Evolutionary conservation across 2,888 invertebrate species (phyloP).

Genomic region (Drosophila ezoana): DNA sequence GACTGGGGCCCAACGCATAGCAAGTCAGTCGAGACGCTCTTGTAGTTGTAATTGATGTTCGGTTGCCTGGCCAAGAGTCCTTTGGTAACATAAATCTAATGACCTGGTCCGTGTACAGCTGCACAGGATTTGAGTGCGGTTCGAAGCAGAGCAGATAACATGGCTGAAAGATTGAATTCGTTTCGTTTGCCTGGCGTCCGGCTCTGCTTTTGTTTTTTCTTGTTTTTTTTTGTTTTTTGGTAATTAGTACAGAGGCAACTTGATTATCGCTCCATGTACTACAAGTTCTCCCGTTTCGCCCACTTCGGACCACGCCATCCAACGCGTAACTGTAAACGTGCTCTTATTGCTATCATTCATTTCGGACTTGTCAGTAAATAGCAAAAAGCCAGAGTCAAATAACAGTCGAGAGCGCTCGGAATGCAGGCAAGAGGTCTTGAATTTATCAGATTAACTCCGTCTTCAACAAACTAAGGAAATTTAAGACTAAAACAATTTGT

Average conservation of each 20-base stretch:
- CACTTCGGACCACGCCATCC: slow-evolving; percentile 3
- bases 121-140: slow-evolving; percentile 19
- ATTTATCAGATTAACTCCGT: neutral
- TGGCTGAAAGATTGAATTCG: slow-evolving; percentile 57
- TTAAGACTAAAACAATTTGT: neutral
- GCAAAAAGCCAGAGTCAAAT: slow-evolving; percentile 20
- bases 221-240: too few species aligned
- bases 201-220: slow-evolving; percentile 34
- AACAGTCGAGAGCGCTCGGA: neutral
- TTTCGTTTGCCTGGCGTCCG: slow-evolving; percentile 30
- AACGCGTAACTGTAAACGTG: slow-evolving; percentile 44
- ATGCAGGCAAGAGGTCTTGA: neutral
- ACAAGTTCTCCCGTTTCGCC: slow-evolving; percentile 2
- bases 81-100: slow-evolving; percentile 74
- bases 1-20: slow-evolving; percentile 14
- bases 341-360: slow-evolving; percentile 70
- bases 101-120: slow-evolving; percentile 42
- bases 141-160: slow-evolving; percentile 20
- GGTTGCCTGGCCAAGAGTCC: slow-evolving; percentile 53
- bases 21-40: slow-evolving; percentile 30
- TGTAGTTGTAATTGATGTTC: slow-evolving; percentile 73
- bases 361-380: slow-evolving; percentile 50
- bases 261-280: slow-evolving; percentile 60
- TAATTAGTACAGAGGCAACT: slow-evolving; percentile 69
- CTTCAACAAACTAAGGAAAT: neutral